These are phyloP conservation scores for Celastrina argiolus DNA, from an alignment of 2,888 invertebrate genomes.

Conservation along the genomic window DNA sequence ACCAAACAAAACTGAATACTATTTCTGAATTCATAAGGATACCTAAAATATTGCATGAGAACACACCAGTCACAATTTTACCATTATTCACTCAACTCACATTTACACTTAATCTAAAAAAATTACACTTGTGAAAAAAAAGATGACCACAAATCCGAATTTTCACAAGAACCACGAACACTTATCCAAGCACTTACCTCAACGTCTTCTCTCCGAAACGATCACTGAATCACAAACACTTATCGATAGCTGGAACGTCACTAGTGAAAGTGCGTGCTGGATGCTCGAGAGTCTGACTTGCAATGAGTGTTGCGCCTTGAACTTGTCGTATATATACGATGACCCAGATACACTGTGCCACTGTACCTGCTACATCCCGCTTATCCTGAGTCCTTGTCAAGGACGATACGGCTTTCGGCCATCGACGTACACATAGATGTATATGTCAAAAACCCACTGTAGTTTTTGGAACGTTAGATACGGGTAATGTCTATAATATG, in stretches of 20 bases:
- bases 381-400: constrained; percentile 50
- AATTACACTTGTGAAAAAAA: constrained; percentile 10
- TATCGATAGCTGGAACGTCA: constrained; percentile 47
- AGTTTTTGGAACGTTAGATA: too few species aligned
- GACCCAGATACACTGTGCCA: constrained; percentile 84
- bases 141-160: constrained; percentile 30
- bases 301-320: constrained; percentile 85
- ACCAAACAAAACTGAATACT: background rate
- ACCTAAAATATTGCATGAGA: too few species aligned
- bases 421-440: background rate
- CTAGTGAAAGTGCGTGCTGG: constrained; percentile 73
- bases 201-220: constrained; percentile 42
- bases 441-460: too few species aligned
- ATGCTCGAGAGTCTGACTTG: constrained; percentile 68
- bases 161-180: constrained; percentile 42
- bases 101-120: background rate
- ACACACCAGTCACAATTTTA: background rate
- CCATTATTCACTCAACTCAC: background rate
- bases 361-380: constrained; percentile 66
- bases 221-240: constrained; percentile 69
- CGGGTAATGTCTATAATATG: too few species aligned
- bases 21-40: background rate
- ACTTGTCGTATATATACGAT: constrained; percentile 90
- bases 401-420: constrained; percentile 37
- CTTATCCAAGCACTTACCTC: constrained; percentile 58